Base-by-base conservation (phyloP, 1,140 invertebrate genomes). In the Hetaerina americana region DNA sequence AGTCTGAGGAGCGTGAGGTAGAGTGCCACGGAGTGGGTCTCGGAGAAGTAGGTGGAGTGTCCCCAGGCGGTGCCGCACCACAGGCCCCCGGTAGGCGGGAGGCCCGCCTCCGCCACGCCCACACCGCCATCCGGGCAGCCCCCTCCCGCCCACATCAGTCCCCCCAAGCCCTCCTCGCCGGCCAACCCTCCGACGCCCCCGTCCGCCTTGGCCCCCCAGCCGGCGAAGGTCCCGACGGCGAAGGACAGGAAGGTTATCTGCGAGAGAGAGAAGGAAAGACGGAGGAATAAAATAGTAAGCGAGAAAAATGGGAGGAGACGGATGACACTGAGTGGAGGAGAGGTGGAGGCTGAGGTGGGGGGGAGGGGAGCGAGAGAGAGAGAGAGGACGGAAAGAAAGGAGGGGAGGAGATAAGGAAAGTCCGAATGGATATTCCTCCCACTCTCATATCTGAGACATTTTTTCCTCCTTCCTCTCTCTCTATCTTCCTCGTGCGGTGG, bases 61-160 rank as follows among this genome's bases (percentile, higher is more conserved):
- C 91, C 90, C 89, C 90, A 92, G 5, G 90, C 90, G 49, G 88
- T 90, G 22, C 91, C 91, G 77, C 91, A 92, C 91, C 91, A 93
- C 80, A 90, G 89, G 1, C 91, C 91, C n/a, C 87, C 88, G 15
- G 88, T 88, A 6, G 85, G 84, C 0, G 89, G 88, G 1, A 89
- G 84, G 76, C 87, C 88, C 27, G 84, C 82, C 80, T 93, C 91
- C 73, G 85, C 83, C 27, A 93, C 91, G 31, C 86, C 88, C 86
- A 93, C 91, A 81, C 89, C 89, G 22, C 91, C 91, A 76, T 92
- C 89, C 0, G 90, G 90, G 81, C 90, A 92, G 66, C 91, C 90
- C 66, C 90, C 88, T 68, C 67, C 67, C 12, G 24, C 67, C 67
- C 25, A 18, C 24, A 18, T 15, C n/a, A 15, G 6, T 6, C 66